Base-by-base conservation (phyloP, 2,888 invertebrate species). In the Melinaea menophilus region DNA sequence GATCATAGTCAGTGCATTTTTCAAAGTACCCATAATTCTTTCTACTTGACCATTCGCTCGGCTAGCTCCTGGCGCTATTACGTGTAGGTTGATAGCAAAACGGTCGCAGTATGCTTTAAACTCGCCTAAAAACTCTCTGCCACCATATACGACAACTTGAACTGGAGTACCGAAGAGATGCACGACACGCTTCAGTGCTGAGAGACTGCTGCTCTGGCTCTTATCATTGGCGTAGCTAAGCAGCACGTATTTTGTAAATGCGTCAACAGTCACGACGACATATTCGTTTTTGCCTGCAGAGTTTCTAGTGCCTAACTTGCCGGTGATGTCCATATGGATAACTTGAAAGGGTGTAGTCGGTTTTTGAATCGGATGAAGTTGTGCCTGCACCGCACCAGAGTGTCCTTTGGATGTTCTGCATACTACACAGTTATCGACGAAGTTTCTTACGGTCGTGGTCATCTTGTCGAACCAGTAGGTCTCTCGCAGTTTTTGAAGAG, bases 391-490 rank as follows among this genome's bases (percentile, higher is more conserved):
- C 22, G 22, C 22, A 22, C 22, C 22, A 22, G 22, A 22, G 22
- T 22, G 22, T 22, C 22, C 22, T 22, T 22, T 22, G 22, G 22
- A 22, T 22, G 22, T 22, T 22, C 1, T 22, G 22, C 22, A 22
- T 22, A 22, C 22, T 22, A 22, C 22, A 22, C 22, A 22, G 22
- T 22, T 22, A 22, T 22, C 22, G 22, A 74, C 69, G 48, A 73
- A 74, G 1, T 61, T 55, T 31, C 73, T 34, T 2, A 77, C 68
- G 11, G 33, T 65, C 1, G 66, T 59, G 5, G 31, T 56, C 70
- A 71, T 71, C 5, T 66, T 61, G 2, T 61, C 61, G 57, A 73
- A 71, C 68, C 69, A 58, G 12, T 58, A 58, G 12, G 33, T 41
- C 1, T 56, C 56, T 9, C 41, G 22, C 5, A 58, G n/a, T 58